Base-by-base conservation (phyloP, 1,140 invertebrate genomes). In the Theocolax elegans region DNA sequence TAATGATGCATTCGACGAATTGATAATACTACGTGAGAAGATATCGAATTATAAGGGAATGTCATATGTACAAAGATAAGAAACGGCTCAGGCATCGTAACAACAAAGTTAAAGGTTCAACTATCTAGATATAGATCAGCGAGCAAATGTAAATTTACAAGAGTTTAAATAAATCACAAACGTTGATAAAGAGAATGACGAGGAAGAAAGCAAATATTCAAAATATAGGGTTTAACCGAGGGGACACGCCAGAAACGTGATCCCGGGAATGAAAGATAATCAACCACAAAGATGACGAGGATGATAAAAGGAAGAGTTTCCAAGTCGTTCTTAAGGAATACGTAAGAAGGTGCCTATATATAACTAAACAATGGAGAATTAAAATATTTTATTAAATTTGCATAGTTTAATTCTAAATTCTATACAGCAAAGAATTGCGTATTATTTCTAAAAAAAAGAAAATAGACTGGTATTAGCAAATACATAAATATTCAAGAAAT, bases 1-100 rank as follows among this genome's bases (percentile, higher is more conserved):
- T 66, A 66, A 54, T 2, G n/a, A 42, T 29, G 42, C 9, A 15
- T 67, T 67, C 64, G 53, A 67, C 51, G 64, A 67, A 67, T 58
- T 40, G 64, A 58, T 54, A 58, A 63, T 23, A 15, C 8, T 9
- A n/a, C 15, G 15, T 40, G 25, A 53, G 40, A 25, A 54, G 12
- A n/a, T 58, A 54, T 21, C n/a, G 29, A 15, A 38, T 15, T 25
- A 15, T n/a, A n/a, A 10, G 40, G 13, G 2, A 46, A 48, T 12
- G 23, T 59, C 21, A 9, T 44, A 25, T 29, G 12, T n/a, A n/a
- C 31, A 31, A 31, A 38, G 29, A 56, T 38, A 56, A 8, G 31
- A 3, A 56, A 23, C 21, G 13, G 53, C 17, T 25, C 21, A 12
- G 19, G 49, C 10, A 40, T 27, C 13, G 21, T 1, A 44, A 31